Conservation (phyloP, 2,797 vertebrate species). For the Vireo griseus region DNA sequence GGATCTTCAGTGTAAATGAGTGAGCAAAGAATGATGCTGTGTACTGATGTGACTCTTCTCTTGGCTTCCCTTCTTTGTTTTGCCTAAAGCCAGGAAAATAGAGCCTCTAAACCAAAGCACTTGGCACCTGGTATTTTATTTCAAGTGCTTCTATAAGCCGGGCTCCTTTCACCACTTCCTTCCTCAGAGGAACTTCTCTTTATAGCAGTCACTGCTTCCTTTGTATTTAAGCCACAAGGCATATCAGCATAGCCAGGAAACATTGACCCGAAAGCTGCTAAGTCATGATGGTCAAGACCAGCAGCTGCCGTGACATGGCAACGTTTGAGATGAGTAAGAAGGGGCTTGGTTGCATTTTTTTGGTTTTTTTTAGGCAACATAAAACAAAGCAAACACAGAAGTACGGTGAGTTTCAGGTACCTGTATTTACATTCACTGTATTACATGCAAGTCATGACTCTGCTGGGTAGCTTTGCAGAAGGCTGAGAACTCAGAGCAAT, state of each 20-base stretch:
- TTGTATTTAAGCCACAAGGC: constrained; percentile 40
- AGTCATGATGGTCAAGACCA: not conserved
- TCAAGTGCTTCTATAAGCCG: constrained; percentile 41
- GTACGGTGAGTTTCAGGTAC: not conserved
- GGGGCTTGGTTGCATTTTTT: not conserved
- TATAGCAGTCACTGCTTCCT: constrained; percentile 48
- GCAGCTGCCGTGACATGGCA: not conserved
- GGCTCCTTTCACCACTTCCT: constrained; percentile 30
- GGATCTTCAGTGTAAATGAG: constrained; percentile 18
- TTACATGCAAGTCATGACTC: not conserved
- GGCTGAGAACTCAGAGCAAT: not conserved
- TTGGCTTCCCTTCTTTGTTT: constrained; percentile 9
- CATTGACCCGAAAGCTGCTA: not conserved
- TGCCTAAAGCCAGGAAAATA: constrained; percentile 43
- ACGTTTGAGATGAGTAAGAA: not conserved
- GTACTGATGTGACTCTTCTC: not conserved
- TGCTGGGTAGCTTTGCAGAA: not conserved
- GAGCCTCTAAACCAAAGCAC: constrained; percentile 50
- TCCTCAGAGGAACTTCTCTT: constrained; percentile 32
- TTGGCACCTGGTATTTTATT: constrained; percentile 64
- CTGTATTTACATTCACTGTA: not conserved
- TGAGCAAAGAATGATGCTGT: not conserved
- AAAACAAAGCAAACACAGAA: not conserved
- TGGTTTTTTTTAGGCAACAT: not conserved
- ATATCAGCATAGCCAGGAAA: constrained; percentile 7